Evolutionary conservation across 2,113 vertebrate genomes (phyloP).

Genomic region (Parus major): DNA sequence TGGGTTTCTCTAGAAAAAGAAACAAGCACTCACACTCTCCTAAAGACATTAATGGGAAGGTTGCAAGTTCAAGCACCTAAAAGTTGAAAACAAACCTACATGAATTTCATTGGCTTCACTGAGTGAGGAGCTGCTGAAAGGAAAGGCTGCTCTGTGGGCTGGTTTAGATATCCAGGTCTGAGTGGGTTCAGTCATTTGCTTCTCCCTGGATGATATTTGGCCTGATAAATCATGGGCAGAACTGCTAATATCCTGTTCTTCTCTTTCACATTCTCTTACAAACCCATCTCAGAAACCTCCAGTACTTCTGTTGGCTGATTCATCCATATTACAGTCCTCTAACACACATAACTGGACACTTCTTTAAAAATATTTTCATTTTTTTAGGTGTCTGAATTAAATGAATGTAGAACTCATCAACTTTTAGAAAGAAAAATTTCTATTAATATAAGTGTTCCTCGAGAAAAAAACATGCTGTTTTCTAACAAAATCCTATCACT

Average conservation of each 20-base stretch:
- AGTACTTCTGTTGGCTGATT: background rate
- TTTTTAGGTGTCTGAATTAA: background rate
- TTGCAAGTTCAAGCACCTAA: background rate
- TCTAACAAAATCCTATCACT: background rate
- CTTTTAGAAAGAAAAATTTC: background rate
- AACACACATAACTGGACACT: background rate
- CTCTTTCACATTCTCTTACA: background rate
- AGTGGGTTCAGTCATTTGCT: background rate
- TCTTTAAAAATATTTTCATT: fast-evolving
- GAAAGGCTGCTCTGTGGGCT: background rate
- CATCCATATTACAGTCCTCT: background rate
- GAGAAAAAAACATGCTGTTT: background rate
- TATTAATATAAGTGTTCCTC: background rate
- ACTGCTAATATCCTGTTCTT: background rate
- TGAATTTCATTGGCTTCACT: background rate
- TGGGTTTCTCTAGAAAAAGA: background rate
- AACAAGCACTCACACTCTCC: background rate
- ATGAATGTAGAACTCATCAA: background rate
- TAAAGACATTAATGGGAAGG: background rate
- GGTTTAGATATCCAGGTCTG: background rate
- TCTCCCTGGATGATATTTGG: background rate
- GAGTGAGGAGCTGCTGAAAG: background rate
- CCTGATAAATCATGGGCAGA: background rate
- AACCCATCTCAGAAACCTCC: background rate
- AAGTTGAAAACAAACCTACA: background rate